Base-by-base conservation (phyloP, 2,888 invertebrate species). In the Trichopria drosophilae region DNA sequence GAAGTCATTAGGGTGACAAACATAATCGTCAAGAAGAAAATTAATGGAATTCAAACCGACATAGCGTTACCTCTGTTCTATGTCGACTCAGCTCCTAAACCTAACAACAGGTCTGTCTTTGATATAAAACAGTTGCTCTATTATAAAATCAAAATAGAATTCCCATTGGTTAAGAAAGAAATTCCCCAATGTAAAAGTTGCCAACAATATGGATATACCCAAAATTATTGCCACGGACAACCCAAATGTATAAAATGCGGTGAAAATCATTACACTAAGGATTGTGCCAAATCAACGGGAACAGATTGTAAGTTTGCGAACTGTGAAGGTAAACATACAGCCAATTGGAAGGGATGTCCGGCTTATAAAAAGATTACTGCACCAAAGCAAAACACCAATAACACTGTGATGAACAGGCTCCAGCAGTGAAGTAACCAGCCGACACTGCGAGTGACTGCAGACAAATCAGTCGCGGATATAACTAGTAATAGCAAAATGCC, bases 291-390 rank as follows among this genome's bases (percentile, higher is more conserved):
- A 45, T 24, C 42, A 12, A 44, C 36, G 31, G 29, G 15, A 12
- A 12, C n/a, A 26, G 24, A 20, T 57, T 19, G 36, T 13, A 36
- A 36, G 19, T 36, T n/a, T 10, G 36, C 36, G 12, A 36, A 36
- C 10, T 36, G 36, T 42, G 35, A 22, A 5, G 57, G 53, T 12
- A 35, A 56, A 12, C 60, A 63, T 26, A 60, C 62, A n/a, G 63
- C 62, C n/a, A 64, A 53, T 37, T 64, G 59, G 35, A 58, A 52
- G 51, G 58, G 59, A 36, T 65, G 62, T 40, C 20, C 20, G 31
- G 12, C 32, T 2, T 20, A 28, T 15, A 53, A 53, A 10, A 20
- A 16, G 6, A 34, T 18, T 16, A 34, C 34, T 18, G 16, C 34
- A 12, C 31, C 31, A 12, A 31, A n/a, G 31, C 4, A 16, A 6